A percentile compares a stretch with the other conserved stretches of the same genome.
Conservation (phyloP, 2,888 invertebrate species). For the Lacanobia wlatinum region DNA sequence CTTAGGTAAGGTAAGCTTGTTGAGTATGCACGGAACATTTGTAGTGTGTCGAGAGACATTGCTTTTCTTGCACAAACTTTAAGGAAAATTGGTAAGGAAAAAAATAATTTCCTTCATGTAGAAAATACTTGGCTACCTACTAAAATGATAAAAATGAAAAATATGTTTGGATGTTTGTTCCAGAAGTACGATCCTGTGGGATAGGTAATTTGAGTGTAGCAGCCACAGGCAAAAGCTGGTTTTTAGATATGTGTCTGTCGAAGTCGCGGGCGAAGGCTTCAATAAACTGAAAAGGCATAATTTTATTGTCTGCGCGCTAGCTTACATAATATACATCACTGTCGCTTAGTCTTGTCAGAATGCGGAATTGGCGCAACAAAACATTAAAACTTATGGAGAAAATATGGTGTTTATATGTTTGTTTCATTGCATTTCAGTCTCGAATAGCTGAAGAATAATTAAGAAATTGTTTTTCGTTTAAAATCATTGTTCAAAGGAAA, state of each 20-base stretch:
- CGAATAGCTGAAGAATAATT: neutral
- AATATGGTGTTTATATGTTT: neutral
- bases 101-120: neutral
- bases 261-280: too few relatives aligned
- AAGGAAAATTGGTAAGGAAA: neutral
- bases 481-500: too few relatives aligned
- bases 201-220: too few relatives aligned
- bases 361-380: neutral
- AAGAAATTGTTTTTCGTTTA: too few relatives aligned
- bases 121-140: too few relatives aligned
- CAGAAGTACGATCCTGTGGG: too few relatives aligned
- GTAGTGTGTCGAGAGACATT: neutral
- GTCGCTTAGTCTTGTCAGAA: neutral
- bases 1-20: neutral
- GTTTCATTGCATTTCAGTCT: neutral
- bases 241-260: too few relatives aligned
- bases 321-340: neutral
- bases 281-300: too few relatives aligned
- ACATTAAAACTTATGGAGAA: neutral
- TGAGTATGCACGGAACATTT: neutral
- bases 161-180: too few relatives aligned
- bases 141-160: too few relatives aligned
- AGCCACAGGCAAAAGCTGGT: too few relatives aligned
- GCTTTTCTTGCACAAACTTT: neutral
- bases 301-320: too few relatives aligned